Base-by-base conservation (phyloP, 2,113 vertebrate species). In the Lepus americanus region DNA sequence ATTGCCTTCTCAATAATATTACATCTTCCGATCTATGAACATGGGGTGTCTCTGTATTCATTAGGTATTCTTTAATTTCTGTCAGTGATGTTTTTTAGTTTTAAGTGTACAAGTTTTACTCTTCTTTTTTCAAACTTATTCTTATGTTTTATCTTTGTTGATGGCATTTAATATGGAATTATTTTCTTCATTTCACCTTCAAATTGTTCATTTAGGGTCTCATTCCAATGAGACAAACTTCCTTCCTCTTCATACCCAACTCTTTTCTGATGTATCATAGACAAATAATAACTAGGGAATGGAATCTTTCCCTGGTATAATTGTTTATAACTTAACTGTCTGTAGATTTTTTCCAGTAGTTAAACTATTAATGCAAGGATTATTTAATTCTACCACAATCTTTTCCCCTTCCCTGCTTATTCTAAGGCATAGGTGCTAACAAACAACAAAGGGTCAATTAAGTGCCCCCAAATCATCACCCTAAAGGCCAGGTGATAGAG, bases 141-240 rank as follows among this genome's bases (percentile, higher is more conserved):
- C 3, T 13, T 53, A 9, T 6, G 12, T 79, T 70, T 83, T 61
- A 49, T 59, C 7, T 16, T 49, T 39, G 69, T 69, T 74, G 39
- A 59, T 89, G 29, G 9, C 61, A 55, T 80, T 64, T 1, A 20
- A 55, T 73, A 19, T 44, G 6, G 33, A 69, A 74, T 59, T 74
- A 20, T 61, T 81, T 76, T 90, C 27, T 49, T 86, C 39, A 63
- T 81, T 77, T 86, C 23, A 49, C 66, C 90, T 82, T 76, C 39
- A 69, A 6, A 36, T 44, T 53, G 23, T 87, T 81, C 31, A 27
- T 79, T 72, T 92, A 59, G 16, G 61, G 33, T 39, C 29, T 92
- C 3, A 33, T 86, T 85, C 59, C 49, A 74, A 44, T 25, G 66
- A 91, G 25, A 78, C 49, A 76, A 22, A 36, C 3, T 51, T 83